Base-by-base conservation (phyloP, 2,888 invertebrate genomes). In the Lasius platythorax region DNA sequence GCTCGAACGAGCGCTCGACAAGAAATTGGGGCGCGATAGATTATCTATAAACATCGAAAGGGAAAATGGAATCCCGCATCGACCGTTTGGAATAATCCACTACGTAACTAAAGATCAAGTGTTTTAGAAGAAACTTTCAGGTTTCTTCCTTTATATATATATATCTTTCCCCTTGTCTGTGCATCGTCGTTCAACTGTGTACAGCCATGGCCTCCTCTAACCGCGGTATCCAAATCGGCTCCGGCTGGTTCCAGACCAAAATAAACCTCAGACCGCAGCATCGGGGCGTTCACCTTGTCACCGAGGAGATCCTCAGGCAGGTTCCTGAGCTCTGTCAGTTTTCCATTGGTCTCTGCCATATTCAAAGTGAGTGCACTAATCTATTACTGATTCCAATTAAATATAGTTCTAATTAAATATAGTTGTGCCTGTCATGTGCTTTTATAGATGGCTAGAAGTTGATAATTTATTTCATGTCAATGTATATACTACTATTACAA, bases 181-280 rank as follows among this genome's bases (percentile, higher is more conserved):
- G 37, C 37, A 37, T 37, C 61, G 37, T 43, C 11, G 40, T 78
- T 67, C 40, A 15, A 12, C 58, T n/a, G 9, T 43, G 68, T 30
- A 56, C 46, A 72, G 79, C 33, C 96, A 98, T 98, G 98, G 98
- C 97, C 96, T 98, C 98, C 96, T 97, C 97, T 96, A 96, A 96
- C 94, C 95, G 96, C 95, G 98, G 98, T 95, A 97, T 98, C 96
- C 98, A 98, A 96, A 98, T 98, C 95, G 98, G 98, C 96, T 98
- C 98, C 95, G 98, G 99, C 96, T 99, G 99, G 99, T 98, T 98
- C 96, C 99, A 99, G 96, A 97, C 98, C 96, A 99, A 99, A 96
- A 97, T 99, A 95, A 98, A 98, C 96, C 97, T 99, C 95, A 97
- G 98, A 95, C 98, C 99, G 94, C 99, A 99, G 96, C 98, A 98